phyloP scores from a whole-genome alignment of 1,140 invertebrate genomes.

The Lasioglossum baleicum region DNA sequence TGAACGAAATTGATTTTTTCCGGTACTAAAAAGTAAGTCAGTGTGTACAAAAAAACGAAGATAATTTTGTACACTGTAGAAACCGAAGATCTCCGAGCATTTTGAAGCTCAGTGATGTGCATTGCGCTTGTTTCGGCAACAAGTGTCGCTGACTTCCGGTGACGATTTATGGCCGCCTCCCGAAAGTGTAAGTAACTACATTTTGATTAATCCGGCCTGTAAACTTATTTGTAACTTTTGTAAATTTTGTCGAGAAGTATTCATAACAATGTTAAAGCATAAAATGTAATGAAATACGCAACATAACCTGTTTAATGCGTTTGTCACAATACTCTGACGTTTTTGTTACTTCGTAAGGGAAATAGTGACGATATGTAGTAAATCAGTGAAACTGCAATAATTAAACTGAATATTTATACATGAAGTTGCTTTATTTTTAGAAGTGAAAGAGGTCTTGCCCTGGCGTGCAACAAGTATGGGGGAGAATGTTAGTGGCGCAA shows the following conservation, averaged over 20 bases:
- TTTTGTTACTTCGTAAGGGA: too few relatives aligned
- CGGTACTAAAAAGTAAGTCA: too few relatives aligned
- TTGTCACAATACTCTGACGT: too few relatives aligned
- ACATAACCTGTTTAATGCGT: too few relatives aligned
- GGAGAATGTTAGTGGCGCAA: too few relatives aligned
- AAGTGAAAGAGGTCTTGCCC: neutral
- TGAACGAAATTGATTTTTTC: too few relatives aligned
- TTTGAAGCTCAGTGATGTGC: neutral
- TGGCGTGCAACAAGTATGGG: too few relatives aligned
- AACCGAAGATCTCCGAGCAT: neutral
- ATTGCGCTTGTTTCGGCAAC: neutral
- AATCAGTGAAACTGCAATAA: neutral
- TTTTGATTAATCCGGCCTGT: neutral
- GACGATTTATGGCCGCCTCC: conserved; percentile 5
- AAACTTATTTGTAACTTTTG: too few relatives aligned
- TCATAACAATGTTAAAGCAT: neutral
- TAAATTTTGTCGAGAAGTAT: neutral
- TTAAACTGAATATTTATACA: neutral
- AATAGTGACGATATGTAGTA: neutral
- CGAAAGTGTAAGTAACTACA: conserved; percentile 4
- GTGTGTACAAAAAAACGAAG: too few relatives aligned
- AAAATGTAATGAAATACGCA: neutral
- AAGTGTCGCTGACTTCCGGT: too few relatives aligned
- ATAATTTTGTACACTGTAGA: neutral
- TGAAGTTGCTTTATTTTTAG: neutral